phyloP scores from a whole-genome alignment of 2,888 invertebrate genomes.

The Crepidodera aurea region DNA sequence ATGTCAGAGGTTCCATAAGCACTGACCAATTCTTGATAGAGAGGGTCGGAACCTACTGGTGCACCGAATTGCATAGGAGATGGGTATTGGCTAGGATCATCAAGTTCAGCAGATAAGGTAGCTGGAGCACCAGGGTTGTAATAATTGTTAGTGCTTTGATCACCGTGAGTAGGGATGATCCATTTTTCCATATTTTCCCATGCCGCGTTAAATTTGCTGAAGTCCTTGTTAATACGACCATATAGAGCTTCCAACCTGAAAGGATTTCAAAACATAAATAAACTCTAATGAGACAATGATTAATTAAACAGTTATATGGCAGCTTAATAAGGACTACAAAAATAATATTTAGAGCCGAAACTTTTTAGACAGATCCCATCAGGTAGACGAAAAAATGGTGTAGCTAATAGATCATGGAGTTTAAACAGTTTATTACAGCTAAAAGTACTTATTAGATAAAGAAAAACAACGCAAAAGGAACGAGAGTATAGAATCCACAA shows the following conservation, averaged over 20 bases:
- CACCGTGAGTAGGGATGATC: constrained; percentile 37
- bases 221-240: constrained; percentile 43
- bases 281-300: too few species aligned
- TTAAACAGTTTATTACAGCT: too few species aligned
- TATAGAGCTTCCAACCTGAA: constrained; percentile 42
- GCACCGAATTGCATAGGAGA: constrained; percentile 33
- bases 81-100: constrained; percentile 39
- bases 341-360: too few species aligned
- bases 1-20: constrained; percentile 41
- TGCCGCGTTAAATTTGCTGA: constrained; percentile 40
- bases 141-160: constrained; percentile 33
- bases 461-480: too few species aligned
- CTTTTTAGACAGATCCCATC: too few species aligned
- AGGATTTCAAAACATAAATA: neutral
- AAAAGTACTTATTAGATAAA: too few species aligned
- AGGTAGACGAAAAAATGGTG: too few species aligned
- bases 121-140: constrained; percentile 41
- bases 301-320: too few species aligned
- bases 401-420: too few species aligned
- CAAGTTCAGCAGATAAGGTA: constrained; percentile 32
- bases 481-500: too few species aligned
- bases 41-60: constrained; percentile 43
- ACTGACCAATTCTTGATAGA: constrained; percentile 41
- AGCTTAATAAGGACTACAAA: too few species aligned
- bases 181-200: constrained; percentile 43